Percentiles rank a stretch among this genome's conserved stretches.
These are phyloP conservation scores for Drosophila emarginata DNA, from an alignment of 2,888 invertebrate species.

Conservation along the genomic window DNA sequence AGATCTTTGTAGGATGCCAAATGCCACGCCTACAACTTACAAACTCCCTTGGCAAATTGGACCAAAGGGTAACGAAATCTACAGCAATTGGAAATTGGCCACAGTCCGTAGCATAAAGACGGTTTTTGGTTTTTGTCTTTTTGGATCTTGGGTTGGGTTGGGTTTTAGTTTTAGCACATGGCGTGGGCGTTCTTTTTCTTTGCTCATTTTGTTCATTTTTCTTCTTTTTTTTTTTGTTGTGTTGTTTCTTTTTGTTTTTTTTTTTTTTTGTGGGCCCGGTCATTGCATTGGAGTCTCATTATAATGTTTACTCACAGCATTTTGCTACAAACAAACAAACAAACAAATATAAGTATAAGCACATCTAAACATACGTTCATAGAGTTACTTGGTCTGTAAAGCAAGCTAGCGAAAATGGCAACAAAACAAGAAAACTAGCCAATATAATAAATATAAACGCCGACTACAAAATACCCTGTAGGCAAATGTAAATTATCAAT, in stretches of 20 bases:
- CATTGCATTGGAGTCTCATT: conserved; percentile 55
- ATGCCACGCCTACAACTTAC: conserved; percentile 24
- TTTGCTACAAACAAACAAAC: conserved; percentile 23
- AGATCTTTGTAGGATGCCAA: conserved; percentile 36
- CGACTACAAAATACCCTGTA: neutral
- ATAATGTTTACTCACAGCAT: conserved; percentile 45
- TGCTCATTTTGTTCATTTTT: neutral
- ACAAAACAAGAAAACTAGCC: conserved; percentile 40
- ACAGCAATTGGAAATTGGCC: conserved; percentile 57
- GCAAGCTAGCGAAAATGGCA: conserved; percentile 66
- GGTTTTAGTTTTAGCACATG: conserved; percentile 32
- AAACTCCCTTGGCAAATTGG: conserved; percentile 38
- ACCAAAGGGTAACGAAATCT: conserved; percentile 62
- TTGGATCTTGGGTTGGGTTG: conserved; percentile 25
- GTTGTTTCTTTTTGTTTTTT: conserved; percentile 9
- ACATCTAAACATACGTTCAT: conserved; percentile 8
- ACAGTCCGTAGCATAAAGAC: conserved; percentile 38
- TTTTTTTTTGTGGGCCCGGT: conserved; percentile 46
- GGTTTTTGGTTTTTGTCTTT: conserved; percentile 11
- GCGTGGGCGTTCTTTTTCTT: conserved; percentile 57
- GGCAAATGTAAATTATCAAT: too few relatives aligned
- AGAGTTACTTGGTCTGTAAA: conserved; percentile 11
- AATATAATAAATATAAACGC: neutral
- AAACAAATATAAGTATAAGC: conserved; percentile 12
- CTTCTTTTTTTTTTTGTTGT: conserved; percentile 17